Base-by-base conservation (phyloP, 2,113 vertebrate species). In the Centrocercus urophasianus region DNA sequence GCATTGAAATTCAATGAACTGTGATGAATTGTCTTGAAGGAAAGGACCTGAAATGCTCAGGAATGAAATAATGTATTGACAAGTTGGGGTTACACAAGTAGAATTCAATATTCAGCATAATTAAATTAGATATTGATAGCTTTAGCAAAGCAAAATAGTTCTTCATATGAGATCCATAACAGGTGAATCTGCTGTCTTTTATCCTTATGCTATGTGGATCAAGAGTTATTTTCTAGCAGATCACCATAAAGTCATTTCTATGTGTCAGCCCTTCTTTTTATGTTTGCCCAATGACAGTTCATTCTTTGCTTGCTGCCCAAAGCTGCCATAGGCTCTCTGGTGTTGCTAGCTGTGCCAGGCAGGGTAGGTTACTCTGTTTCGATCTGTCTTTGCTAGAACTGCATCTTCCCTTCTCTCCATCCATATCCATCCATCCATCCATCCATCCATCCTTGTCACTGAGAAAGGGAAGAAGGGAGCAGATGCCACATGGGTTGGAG, bases 51-150 rank as follows among this genome's bases (percentile, higher is more conserved):
- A 94, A 96, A 93, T 94, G 90, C 90, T 90, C 88, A 72, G 63
- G 80, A 84, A n/a, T 0, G 0, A 95, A 95, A 94, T 93, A 86
- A 88, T 34, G 30, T 93, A 95, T 97, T 69, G 94, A 90, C 73
- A 86, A 59, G 75, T 91, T 91, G 80, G 72, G 65, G 59, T 91
- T 95, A 76, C 76, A 90, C 92, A 94, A 95, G 88, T 82, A 91
- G 65, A 95, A 93, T 88, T 95, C 95, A 93, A 94, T 97, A 94
- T 91, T 91, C 76, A 65, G 52, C 52, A 75, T 93, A 93, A 95
- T 95, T 96, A 92, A 91, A 95, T 95, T 89, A 95, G 61, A 91
- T 91, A 95, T 88, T 71, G 88, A 96, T 95, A 95, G 79, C 61
- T 91, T 78, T 88, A 93, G 85, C n/a, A 75, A 70, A 95, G 86